phyloP scores from a whole-genome alignment of 2,797 vertebrate genomes.

The Enteromius mattozi region DNA sequence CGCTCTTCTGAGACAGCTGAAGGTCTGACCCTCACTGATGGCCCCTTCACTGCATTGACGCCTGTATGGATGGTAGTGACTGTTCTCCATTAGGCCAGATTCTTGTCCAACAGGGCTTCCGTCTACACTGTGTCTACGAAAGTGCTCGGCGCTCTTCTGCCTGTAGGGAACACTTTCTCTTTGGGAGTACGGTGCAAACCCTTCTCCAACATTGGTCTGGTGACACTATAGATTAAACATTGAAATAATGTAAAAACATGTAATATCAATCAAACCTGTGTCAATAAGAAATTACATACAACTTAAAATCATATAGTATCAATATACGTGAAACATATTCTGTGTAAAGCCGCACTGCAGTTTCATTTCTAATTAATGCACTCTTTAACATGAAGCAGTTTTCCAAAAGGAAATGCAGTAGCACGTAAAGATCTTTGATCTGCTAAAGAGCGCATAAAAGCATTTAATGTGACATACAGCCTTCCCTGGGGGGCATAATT shows the following conservation, averaged over 20 bases:
- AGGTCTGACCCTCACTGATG: conserved; percentile 59
- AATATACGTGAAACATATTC: background rate
- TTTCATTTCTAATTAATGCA: conserved; percentile 20
- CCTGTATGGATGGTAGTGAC: conserved; percentile 86
- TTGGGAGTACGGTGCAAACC: conserved; percentile 51
- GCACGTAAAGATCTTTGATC: conserved; percentile 48
- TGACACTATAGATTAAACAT: conserved; percentile 59
- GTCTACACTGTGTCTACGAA: conserved; percentile 80
- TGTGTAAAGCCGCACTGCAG: background rate
- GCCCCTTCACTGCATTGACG: conserved; percentile 83
- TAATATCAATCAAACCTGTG: background rate
- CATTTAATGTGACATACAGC: conserved; percentile 57
- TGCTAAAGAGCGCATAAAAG: conserved; percentile 50
- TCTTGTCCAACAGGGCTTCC: conserved; percentile 67
- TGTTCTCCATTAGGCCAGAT: conserved; percentile 69
- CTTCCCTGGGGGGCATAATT: conserved; percentile 51
- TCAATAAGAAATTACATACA: background rate
- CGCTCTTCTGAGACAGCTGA: conserved; percentile 65
- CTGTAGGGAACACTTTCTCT: conserved; percentile 64
- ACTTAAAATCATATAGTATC: background rate
- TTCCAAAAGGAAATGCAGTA: conserved; percentile 39
- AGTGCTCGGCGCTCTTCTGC: conserved; percentile 68
- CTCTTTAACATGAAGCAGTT: conserved; percentile 18
- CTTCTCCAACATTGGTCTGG: conserved; percentile 46
- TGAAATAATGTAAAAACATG: conserved; percentile 4